Percentiles rank a stretch among this genome's conserved stretches.
phyloP scores from a whole-genome alignment of 2,113 vertebrate species.

The Puntigrus tetrazona region DNA sequence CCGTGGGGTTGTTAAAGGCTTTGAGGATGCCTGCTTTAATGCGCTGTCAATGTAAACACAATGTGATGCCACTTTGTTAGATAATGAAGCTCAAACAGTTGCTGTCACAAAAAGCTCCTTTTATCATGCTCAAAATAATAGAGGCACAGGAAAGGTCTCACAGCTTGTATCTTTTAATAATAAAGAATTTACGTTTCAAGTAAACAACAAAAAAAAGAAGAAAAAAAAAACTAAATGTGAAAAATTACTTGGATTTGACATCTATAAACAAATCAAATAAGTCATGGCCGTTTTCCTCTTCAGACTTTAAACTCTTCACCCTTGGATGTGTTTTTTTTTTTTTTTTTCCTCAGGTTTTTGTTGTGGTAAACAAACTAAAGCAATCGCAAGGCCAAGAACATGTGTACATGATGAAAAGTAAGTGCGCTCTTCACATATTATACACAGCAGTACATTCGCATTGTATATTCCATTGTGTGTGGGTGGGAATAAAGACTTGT shows the following conservation, averaged over 20 bases:
- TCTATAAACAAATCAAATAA: neutral
- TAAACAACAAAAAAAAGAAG: neutral
- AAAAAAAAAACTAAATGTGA: too few species aligned
- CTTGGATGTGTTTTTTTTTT: neutral
- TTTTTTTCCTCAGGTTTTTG: neutral
- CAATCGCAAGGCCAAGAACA: neutral
- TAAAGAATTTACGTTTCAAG: neutral
- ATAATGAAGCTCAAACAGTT: neutral
- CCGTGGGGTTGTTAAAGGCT: slow-evolving; percentile 96
- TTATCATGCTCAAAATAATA: slow-evolving; percentile 5
- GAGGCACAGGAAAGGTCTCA: neutral
- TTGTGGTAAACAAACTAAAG: neutral
- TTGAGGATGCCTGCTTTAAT: slow-evolving; percentile 95
- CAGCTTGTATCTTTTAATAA: neutral
- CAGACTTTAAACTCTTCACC: neutral
- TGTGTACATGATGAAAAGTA: neutral
- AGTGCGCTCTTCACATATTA: neutral
- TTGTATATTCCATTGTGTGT: slow-evolving; percentile 10
- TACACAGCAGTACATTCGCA: neutral
- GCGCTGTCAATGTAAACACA: slow-evolving; percentile 77
- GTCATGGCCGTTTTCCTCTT: neutral
- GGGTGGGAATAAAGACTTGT: slow-evolving; percentile 17
- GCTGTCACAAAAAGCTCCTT: neutral
- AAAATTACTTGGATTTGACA: neutral
- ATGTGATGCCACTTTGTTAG: slow-evolving; percentile 13